A percentile compares a stretch with the other conserved stretches of the same genome.
Evolutionary conservation across 2,888 invertebrate species (phyloP).

Genomic region (Xylophagus ater): DNA sequence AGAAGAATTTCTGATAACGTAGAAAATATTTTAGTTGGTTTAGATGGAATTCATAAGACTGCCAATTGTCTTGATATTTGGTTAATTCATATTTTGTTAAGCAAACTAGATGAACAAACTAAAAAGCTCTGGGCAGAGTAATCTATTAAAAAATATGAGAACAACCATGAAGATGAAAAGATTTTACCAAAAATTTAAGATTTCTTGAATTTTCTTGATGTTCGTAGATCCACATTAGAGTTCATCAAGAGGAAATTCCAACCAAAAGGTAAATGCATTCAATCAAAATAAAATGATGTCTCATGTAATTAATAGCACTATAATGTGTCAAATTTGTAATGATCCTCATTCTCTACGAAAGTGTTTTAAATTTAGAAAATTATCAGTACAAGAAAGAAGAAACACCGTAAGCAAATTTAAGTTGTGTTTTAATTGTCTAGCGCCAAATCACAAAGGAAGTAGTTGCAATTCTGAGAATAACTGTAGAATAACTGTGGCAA

Average conservation of each 20-base stretch:
- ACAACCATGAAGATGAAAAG: too few species aligned
- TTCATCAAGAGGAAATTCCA: too few species aligned
- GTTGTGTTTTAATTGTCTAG: neutral
- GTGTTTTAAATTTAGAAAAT: neutral
- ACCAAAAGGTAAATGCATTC: too few species aligned
- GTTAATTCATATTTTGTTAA: neutral
- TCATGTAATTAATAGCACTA: too few species aligned
- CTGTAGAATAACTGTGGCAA: neutral
- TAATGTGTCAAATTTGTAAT: neutral
- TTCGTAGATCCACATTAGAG: neutral
- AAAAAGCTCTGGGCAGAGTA: too few species aligned
- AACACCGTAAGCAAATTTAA: neutral
- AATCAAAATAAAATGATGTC: too few species aligned
- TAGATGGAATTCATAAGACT: neutral
- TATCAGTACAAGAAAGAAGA: neutral
- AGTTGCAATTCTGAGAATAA: neutral
- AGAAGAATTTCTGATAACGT: neutral
- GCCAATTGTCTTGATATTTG: neutral
- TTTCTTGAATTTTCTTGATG: neutral
- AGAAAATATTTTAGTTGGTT: neutral
- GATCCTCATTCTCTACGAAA: neutral
- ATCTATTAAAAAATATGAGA: too few species aligned
- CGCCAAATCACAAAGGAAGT: neutral
- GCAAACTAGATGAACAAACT: too few species aligned
- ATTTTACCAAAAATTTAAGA: neutral